Evolutionary conservation across 2,888 invertebrate genomes (phyloP).

Genomic region (Drosophila mettleri): DNA sequence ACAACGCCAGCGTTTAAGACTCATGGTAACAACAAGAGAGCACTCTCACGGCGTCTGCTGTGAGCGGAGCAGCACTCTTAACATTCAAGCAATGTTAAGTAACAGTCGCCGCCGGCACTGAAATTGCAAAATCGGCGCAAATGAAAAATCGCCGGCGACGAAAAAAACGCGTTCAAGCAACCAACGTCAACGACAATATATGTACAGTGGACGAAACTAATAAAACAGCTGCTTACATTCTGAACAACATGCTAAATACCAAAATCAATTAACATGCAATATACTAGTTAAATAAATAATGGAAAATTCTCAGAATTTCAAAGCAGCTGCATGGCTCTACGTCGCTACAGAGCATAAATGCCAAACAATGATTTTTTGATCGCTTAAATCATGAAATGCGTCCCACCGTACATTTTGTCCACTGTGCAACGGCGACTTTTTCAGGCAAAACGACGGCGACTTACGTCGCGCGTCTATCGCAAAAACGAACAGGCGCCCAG

Average conservation of each 20-base stretch:
- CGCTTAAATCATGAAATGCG: not conserved
- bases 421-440: conserved; percentile 73
- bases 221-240: conserved; percentile 16
- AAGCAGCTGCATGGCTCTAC: not conserved
- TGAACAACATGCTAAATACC: conserved; percentile 7
- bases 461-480: conserved; percentile 85
- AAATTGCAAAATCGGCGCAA: conserved; percentile 78
- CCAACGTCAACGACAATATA: conserved; percentile 47
- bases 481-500: conserved; percentile 83
- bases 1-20: conserved; percentile 12
- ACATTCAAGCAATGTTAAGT: conserved; percentile 47
- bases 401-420: conserved; percentile 36
- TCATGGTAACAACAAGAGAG: not conserved
- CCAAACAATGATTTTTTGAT: conserved; percentile 2
- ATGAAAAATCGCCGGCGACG: conserved; percentile 79
- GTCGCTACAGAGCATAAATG: not conserved
- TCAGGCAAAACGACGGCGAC: conserved; percentile 78
- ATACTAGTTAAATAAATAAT: conserved; percentile 16
- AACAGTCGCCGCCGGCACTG: conserved; percentile 59
- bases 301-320: conserved; percentile 5
- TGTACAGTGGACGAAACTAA: conserved; percentile 43
- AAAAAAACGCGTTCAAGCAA: conserved; percentile 68
- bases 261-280: conserved; percentile 15
- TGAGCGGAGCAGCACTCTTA: conserved; percentile 34
- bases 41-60: conserved; percentile 24